Base-by-base conservation (phyloP, 2,797 vertebrate genomes). In the Phyllotis vaccarum region DNA sequence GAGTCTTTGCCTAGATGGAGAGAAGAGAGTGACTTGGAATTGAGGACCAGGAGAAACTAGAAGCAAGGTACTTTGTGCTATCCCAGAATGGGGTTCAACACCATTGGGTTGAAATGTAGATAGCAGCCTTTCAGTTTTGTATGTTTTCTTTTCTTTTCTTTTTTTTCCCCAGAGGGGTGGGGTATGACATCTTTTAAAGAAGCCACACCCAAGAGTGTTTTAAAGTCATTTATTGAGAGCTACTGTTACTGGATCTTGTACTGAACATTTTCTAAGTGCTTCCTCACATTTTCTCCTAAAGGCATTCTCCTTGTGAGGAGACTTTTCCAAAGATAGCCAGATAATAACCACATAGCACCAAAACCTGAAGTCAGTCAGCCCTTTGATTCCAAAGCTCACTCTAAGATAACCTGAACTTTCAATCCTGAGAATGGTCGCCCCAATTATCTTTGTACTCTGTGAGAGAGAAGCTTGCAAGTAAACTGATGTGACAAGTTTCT, bases 401-500 rank as follows among this genome's bases (percentile, higher is more conserved):
- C 85, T 81, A 74, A 88, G 68, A 78, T 88, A 60, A 88, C 64
- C 60, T 90, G 56, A 85, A 49, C 60, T 56, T 91, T 86, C 52
- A 60, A 0, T 64, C 87, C 37, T 83, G 14, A 94, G 43, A 86
- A 78, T 54, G 54, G 19, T 29, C 31, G 37, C 87, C 60, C 74
- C 40, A 75, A 16, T 92, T 60, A 34, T 86, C 70, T 94, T 94
- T 76, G 46, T 64, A 49, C 9, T 40, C 74, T 86, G 1, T 66
- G 46, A 92, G 85, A 85, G 72, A 80, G 80, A 86, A 60, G 86
- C 91, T 96, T 92, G 72, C 56, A 93, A 49, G 86, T 78, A 86
- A 93, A 56, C 89, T 91, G n/a, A 62, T 37, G 17, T 17, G 66
- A 95, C 93, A 91, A 93, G 68, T 87, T 89, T 96, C 95, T 95